phyloP scores from a whole-genome alignment of 2,888 invertebrate genomes.

The Nymphalis urticae region DNA sequence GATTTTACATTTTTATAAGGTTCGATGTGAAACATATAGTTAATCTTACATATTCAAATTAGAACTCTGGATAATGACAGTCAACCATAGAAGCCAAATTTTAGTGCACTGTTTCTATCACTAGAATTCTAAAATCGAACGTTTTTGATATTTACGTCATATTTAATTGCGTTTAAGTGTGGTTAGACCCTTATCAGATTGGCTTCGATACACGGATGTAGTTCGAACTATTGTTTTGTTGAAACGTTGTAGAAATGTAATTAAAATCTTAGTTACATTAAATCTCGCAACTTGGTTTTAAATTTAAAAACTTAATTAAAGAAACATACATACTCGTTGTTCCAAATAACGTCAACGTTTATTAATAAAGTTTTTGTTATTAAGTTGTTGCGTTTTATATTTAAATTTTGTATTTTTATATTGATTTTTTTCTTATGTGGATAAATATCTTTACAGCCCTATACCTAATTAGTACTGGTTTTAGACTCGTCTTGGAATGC shows the following conservation, averaged over 20 bases:
- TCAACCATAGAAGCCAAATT: no score
- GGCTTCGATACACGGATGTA: constrained; percentile 34
- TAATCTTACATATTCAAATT: no score
- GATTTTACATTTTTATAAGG: no score
- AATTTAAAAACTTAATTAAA: constrained; percentile 8
- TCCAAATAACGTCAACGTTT: constrained; percentile 1
- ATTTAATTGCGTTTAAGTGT: constrained; percentile 10
- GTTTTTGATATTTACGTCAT: background rate
- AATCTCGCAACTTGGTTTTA: constrained; percentile 4
- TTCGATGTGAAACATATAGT: no score
- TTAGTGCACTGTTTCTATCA: no score
- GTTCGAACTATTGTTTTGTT: constrained; percentile 37
- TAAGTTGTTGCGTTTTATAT: background rate
- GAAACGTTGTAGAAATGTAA: constrained; percentile 30
- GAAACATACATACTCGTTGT: background rate
- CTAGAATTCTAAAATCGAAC: no score
- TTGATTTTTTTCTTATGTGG: background rate
- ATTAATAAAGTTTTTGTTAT: background rate
- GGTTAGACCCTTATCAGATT: constrained; percentile 15
- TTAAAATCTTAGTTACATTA: constrained; percentile 34
- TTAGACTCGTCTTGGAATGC: no score
- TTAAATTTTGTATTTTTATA: background rate
- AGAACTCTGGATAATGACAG: no score
- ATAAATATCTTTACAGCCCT: no score
- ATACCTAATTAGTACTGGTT: no score